Conservation (phyloP, 2,113 vertebrate species). For the Tachuris rubrigastra region DNA sequence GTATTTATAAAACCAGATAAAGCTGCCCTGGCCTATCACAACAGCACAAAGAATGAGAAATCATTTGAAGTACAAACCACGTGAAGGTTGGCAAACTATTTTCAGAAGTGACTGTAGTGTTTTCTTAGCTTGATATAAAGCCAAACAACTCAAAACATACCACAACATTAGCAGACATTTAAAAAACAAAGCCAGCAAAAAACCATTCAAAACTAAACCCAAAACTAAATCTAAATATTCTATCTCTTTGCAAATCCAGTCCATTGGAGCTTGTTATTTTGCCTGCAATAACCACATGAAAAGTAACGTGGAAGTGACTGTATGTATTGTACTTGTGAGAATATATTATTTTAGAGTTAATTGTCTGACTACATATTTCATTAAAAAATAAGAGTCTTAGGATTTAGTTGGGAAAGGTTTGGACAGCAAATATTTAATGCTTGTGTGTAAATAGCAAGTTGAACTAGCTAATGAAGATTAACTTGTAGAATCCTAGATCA, state of each 20-base stretch:
- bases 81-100: background rate
- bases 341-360: background rate
- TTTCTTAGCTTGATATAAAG: background rate
- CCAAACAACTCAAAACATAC: background rate
- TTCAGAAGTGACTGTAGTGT: background rate
- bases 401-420: background rate
- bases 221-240: background rate
- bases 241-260: background rate
- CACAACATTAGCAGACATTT: background rate
- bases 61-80: background rate
- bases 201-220: background rate
- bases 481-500: background rate
- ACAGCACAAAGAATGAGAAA: background rate
- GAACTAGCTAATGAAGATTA: background rate
- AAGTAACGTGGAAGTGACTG: background rate
- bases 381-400: background rate
- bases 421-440: background rate
- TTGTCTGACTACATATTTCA: background rate
- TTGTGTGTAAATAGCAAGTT: background rate
- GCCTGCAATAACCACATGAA: background rate
- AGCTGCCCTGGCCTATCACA: background rate
- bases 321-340: background rate
- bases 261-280: background rate
- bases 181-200: background rate
- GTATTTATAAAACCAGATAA: background rate